Base-by-base conservation (phyloP, 2,888 invertebrate species). In the Zygaena filipendulae region DNA sequence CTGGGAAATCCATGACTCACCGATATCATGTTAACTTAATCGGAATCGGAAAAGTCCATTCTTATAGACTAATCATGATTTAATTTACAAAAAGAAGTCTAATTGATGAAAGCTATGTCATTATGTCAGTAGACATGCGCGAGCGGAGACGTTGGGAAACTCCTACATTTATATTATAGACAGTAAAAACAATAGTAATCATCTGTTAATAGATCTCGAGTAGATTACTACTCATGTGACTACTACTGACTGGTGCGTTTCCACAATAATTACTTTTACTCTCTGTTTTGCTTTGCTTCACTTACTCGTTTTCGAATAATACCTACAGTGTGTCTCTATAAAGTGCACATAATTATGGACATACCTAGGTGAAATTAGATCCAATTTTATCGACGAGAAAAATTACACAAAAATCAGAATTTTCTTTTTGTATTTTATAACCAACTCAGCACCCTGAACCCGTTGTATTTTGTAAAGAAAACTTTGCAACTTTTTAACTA, bases 1-100 rank as follows among this genome's bases (percentile, higher is more conserved):
- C 71, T 58, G 72, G 75, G 50, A 79, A 79, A 67, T 59, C 66
- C 68, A 43, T 77, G 77, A 77, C 47, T 77, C 77, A 77, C 37
- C 44, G 42, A 42, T 55, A 16, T 7, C 16, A 16, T 6, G 16
- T 6, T 7, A 16, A 16, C 16, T 16, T n/a, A n/a, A n/a, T n/a
- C n/a, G n/a, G n/a, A n/a, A 7, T 54, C 59, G 68, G 70, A 71
- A 72, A 75, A 69, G 64, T 63, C 69, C 58, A 52, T 47, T 42
- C 43, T 58, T 47, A n/a, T n/a, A 51, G 45, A 39, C 50, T 56
- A 57, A 61, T 66, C 57, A 54, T 43, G 49, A 57, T 47, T 49
- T 46, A 36, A 52, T 53, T 52, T 57, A 47, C 45, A 42, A 45
- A 58, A 63, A 64, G 59, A 50, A 35, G 47, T 38, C 38, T 42